These are phyloP conservation scores for Sisor rabdophorus DNA, from an alignment of 2,113 vertebrate genomes.

Conservation along the genomic window DNA sequence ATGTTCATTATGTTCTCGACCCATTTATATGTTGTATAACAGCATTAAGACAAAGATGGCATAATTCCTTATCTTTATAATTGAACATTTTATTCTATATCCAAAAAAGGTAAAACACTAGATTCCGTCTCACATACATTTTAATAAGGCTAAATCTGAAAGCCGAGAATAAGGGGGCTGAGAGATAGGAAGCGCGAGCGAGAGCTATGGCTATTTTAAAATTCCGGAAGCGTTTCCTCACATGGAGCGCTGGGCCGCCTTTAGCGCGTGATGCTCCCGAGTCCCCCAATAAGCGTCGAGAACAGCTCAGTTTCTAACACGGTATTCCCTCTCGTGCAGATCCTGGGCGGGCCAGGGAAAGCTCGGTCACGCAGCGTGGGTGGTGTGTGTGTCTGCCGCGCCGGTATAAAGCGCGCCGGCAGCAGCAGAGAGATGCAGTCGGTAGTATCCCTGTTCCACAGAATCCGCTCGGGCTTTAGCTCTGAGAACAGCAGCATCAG, in stretches of 20 bases:
- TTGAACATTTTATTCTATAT: background rate
- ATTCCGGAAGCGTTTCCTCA: slow-evolving; percentile 70
- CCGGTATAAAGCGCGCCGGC: slow-evolving; percentile 49
- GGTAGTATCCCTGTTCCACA: slow-evolving; percentile 25
- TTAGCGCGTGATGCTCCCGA: slow-evolving; percentile 60
- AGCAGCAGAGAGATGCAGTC: slow-evolving; percentile 42
- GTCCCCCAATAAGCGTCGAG: slow-evolving; percentile 55
- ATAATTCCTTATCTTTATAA: background rate
- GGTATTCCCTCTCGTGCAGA: slow-evolving; percentile 64
- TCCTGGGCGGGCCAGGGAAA: slow-evolving; percentile 63
- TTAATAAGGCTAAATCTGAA: slow-evolving; percentile 35
- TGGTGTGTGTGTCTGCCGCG: slow-evolving; percentile 47
- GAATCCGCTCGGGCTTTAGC: slow-evolving; percentile 1
- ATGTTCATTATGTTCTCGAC: background rate
- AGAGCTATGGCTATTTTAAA: slow-evolving; percentile 46
- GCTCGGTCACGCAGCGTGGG: slow-evolving; percentile 70
- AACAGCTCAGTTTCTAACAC: slow-evolving; percentile 47
- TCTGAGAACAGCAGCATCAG: slow-evolving; percentile 22
- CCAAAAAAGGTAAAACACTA: background rate
- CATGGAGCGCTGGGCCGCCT: slow-evolving; percentile 65
- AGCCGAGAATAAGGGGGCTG: slow-evolving; percentile 14
- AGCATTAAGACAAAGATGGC: background rate
- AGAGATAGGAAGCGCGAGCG: background rate
- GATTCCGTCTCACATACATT: slow-evolving; percentile 23
- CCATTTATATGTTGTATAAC: slow-evolving; percentile 4